phyloP scores from a whole-genome alignment of 2,113 vertebrate species.

The Pelmatolapia mariae region DNA sequence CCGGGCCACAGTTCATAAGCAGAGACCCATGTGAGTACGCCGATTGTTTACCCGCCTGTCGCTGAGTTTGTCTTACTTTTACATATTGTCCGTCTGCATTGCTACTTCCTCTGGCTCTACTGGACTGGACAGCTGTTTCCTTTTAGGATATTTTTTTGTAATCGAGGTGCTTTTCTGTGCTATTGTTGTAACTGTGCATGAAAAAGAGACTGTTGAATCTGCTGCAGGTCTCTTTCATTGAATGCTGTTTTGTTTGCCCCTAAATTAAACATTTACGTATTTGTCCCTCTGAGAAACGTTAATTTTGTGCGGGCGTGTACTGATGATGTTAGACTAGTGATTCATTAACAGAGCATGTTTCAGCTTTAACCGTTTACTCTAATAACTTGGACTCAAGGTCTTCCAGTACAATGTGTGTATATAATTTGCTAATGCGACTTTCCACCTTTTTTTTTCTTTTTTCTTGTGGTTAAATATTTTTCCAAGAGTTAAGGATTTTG shows the following conservation, averaged over 20 bases:
- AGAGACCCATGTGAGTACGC: conserved; percentile 92
- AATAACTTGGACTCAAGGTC: background rate
- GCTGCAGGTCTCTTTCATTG: background rate
- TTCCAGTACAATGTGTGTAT: background rate
- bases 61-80: background rate
- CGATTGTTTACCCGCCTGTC: background rate
- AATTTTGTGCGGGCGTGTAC: background rate
- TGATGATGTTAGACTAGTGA: background rate
- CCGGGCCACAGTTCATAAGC: conserved; percentile 91
- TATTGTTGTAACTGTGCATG: background rate
- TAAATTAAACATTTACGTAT: background rate
- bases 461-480: conserved; percentile 50
- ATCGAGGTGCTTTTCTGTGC: background rate
- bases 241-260: background rate
- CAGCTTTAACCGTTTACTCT: background rate
- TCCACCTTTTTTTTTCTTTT: background rate
- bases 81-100: background rate
- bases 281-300: background rate
- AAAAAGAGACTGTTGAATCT: background rate
- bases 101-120: background rate
- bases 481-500: conserved; percentile 23
- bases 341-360: conserved; percentile 11
- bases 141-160: background rate
- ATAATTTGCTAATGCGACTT: background rate
- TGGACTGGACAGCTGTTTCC: conserved; percentile 22